A percentile compares a stretch with the other conserved stretches of the same genome.
These are phyloP conservation scores for Drosophila insularis DNA, from an alignment of 1,140 invertebrate species.

Conservation along the genomic window DNA sequence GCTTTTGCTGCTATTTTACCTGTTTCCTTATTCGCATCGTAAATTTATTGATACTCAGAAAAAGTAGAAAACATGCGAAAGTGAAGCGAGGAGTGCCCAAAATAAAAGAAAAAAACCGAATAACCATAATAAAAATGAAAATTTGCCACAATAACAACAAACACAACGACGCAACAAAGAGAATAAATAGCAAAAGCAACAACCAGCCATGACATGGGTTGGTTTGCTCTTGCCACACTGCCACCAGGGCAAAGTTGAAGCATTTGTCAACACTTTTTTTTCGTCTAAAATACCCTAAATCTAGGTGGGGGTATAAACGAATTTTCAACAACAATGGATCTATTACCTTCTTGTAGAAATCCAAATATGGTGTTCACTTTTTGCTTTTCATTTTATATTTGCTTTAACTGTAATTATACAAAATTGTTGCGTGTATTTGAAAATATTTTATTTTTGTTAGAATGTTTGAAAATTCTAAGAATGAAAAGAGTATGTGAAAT, in stretches of 20 bases:
- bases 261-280: slow-evolving; percentile 20
- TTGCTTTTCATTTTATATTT: no score
- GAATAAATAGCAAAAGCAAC: slow-evolving; percentile 18
- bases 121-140: slow-evolving; percentile 6
- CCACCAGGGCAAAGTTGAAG: slow-evolving; percentile 19
- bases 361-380: no score
- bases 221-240: no score
- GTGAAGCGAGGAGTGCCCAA: slow-evolving; percentile 15
- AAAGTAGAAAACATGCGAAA: not conserved
- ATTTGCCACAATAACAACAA: slow-evolving; percentile 6
- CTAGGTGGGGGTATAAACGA: not conserved
- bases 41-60: slow-evolving; percentile 72
- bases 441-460: no score
- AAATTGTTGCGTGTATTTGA: no score
- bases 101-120: slow-evolving; percentile 11
- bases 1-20: slow-evolving; percentile 21
- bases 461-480: no score
- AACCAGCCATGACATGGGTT: slow-evolving; percentile 4
- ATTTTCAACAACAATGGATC: no score
- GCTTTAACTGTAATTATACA: no score
- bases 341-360: no score
- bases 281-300: not conserved
- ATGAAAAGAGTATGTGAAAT: no score
- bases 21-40: slow-evolving; percentile 27
- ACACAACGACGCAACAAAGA: not conserved